phyloP scores from a whole-genome alignment of 2,797 vertebrate genomes.

The Eidolon dupreanum region DNA sequence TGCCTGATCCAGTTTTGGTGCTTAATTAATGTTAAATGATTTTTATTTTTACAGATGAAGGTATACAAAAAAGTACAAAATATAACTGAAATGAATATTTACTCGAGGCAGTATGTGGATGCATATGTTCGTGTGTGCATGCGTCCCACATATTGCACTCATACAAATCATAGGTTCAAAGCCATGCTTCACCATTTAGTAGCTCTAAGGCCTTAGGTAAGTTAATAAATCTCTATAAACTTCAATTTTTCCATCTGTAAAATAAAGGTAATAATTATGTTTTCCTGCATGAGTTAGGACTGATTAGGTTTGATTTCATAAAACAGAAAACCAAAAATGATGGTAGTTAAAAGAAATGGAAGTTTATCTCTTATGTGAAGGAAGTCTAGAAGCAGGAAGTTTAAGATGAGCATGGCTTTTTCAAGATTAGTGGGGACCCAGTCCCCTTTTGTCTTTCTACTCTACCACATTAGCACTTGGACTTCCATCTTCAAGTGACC shows the following conservation, averaged over 20 bases:
- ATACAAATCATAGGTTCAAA: neutral
- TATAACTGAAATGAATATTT: neutral
- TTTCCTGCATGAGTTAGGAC: neutral
- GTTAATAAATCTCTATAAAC: neutral
- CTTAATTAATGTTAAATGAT: neutral
- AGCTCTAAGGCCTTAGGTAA: neutral
- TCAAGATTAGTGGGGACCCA: neutral
- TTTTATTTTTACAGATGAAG: neutral
- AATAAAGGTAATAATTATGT: neutral
- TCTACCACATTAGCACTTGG: neutral
- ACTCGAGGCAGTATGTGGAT: neutral
- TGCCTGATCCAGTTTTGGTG: neutral
- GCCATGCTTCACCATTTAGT: neutral
- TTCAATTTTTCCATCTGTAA: neutral
- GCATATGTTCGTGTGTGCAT: neutral
- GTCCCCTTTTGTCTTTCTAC: neutral
- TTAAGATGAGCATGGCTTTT: neutral
- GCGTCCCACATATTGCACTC: neutral
- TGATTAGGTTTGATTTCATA: neutral
- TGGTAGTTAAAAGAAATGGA: neutral
- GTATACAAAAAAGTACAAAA: neutral
- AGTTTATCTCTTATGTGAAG: neutral
- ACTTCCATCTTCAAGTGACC: neutral
- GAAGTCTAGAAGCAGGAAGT: neutral
- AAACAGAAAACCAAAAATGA: slow-evolving; percentile 31